A percentile compares a stretch with the other conserved stretches of the same genome.
Conservation (phyloP, 2,888 invertebrate species). For the Eurytoma californica region DNA sequence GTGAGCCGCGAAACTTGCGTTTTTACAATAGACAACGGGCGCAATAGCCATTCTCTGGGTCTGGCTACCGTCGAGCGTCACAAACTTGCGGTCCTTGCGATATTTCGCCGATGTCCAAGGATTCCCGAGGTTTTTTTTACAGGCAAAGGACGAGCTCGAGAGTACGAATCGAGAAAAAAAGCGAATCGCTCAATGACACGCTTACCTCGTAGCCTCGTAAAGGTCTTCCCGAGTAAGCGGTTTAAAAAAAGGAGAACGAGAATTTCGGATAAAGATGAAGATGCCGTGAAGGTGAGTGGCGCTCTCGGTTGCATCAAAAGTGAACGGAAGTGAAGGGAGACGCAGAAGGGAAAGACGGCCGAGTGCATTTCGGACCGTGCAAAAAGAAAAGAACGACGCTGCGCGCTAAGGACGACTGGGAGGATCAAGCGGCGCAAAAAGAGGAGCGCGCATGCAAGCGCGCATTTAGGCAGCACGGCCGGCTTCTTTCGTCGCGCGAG, state of each 20-base stretch:
- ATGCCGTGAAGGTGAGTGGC: slow-evolving; percentile 30
- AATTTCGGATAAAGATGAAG: slow-evolving; percentile 44
- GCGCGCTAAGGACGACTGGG: slow-evolving; percentile 53
- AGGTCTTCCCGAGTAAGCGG: neutral
- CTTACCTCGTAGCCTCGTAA: slow-evolving; percentile 20
- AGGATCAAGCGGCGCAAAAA: slow-evolving; percentile 41
- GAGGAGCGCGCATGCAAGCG: slow-evolving; percentile 32
- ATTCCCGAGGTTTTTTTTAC: neutral
- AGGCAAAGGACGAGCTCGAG: neutral
- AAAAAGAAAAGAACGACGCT: slow-evolving; percentile 9
- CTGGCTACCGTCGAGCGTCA: no score
- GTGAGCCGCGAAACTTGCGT: neutral
- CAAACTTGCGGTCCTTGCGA: no score
- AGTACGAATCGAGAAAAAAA: neutral
- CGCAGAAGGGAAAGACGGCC: slow-evolving; percentile 18
- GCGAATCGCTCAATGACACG: neutral
- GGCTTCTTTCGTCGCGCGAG: slow-evolving; percentile 36
- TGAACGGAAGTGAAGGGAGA: slow-evolving; percentile 55
- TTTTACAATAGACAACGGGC: neutral
- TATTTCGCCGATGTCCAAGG: neutral
- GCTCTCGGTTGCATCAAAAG: neutral
- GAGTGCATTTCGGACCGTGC: slow-evolving; percentile 32
- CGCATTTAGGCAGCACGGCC: slow-evolving; percentile 30
- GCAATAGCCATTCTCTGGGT: neutral
- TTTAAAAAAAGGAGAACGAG: slow-evolving; percentile 17